phyloP scores from a whole-genome alignment of 2,888 invertebrate genomes.

The Digitonthophagus gazella region DNA sequence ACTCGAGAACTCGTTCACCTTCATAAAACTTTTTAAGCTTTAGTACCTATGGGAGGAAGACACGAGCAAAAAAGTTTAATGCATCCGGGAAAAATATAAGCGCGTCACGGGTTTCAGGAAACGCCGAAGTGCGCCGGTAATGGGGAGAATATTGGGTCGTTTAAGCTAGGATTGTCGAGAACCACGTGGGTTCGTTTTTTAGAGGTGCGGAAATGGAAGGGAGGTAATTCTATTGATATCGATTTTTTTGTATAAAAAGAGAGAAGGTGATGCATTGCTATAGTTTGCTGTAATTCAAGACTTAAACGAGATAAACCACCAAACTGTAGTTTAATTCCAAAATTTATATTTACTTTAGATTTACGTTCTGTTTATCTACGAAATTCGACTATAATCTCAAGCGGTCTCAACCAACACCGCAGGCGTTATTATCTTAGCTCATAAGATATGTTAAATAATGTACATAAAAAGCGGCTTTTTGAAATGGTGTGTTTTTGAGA shows the following conservation, averaged over 20 bases:
- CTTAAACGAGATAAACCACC: not conserved
- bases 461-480: no score
- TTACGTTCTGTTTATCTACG: no score
- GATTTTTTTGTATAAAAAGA: not conserved
- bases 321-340: no score
- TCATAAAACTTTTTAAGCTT: not conserved
- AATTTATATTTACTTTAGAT: no score
- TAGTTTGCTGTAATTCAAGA: not conserved
- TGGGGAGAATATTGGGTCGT: not conserved
- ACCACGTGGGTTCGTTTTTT: not conserved
- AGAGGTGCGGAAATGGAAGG: not conserved
- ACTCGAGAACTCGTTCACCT: not conserved
- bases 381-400: no score
- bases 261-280: no score
- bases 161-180: not conserved
- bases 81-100: not conserved
- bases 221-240: not conserved
- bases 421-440: no score
- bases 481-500: no score
- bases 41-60: not conserved
- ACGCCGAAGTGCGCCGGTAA: not conserved
- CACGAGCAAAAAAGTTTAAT: not conserved
- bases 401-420: no score
- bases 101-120: not conserved
- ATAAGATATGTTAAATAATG: no score